Evolutionary conservation across 2,888 invertebrate genomes (phyloP), one percentile per base, ranked within the genome.

Genomic region (Ennomos erosarius): DNA sequence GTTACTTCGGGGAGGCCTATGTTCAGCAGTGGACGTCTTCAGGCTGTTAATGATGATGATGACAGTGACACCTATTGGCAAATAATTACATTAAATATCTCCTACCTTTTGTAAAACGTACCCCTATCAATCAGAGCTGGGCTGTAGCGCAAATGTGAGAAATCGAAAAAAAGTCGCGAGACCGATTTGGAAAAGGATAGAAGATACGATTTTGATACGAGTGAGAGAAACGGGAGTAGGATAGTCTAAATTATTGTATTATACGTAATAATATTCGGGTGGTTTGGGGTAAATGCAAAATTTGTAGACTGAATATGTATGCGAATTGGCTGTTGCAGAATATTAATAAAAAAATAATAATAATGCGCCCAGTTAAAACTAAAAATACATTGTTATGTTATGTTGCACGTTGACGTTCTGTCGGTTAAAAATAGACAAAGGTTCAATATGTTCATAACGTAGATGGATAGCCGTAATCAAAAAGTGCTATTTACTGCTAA

Each of bases 201-300:
- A 67, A 75, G 63, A 81, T 74, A 2, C 9, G 34, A 34, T 36
- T n/a, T 10, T 0, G 3, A 1, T 37, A 42, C 9, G 68, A 47
- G 38, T n/a, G 67, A 80, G 44, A 40, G 80, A 72, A 72, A 80
- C 8, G 48, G 57, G 57, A 58, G 67, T 67, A 74, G 79, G 75
- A 82, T 84, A 79, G 85, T 82, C 87, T 85, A 84, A 86, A 87
- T 88, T 87, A 87, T 86, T 85, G 79, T 85, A 84, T 83, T 84
- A 85, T 84, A 87, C 84, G 82, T 87, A 87, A 84, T 85, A 84
- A 86, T 84, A 86, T 84, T 85, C 76, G 77, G 78, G 76, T 70
- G 78, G 74, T 73, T 75, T 61, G 48, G 47, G 47, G 84, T 79
- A 84, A 77, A 77, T 65, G 72, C 9, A 10, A 64, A 57, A 59